phyloP scores from a whole-genome alignment of 2,113 vertebrate species.

The Orycteropus afer region DNA sequence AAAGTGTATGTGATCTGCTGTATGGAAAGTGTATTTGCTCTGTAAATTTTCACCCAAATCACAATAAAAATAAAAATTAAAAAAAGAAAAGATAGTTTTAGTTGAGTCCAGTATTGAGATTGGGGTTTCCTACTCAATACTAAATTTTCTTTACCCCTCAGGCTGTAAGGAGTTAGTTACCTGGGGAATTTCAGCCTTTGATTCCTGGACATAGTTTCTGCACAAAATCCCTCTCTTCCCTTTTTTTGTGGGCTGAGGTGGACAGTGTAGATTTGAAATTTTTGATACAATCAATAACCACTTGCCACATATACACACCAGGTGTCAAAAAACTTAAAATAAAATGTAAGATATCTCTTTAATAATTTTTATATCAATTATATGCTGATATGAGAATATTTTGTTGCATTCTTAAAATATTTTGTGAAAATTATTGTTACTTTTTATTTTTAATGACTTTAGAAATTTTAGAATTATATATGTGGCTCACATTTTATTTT shows the following conservation, averaged over 20 bases:
- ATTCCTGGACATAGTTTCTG: background rate
- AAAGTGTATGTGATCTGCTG: no score
- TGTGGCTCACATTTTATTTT: background rate
- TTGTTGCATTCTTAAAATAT: background rate
- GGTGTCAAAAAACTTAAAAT: background rate
- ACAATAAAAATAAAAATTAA: no score
- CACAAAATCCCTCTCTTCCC: background rate
- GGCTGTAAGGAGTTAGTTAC: background rate
- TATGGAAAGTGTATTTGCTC: no score
- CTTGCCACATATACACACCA: background rate
- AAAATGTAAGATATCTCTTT: background rate
- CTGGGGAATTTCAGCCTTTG: background rate
- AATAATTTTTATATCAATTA: background rate
- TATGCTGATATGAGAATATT: background rate
- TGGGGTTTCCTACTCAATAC: background rate
- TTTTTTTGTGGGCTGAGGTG: background rate
- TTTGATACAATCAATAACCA: background rate
- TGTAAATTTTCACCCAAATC: no score
- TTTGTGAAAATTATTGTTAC: background rate
- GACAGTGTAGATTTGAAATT: background rate
- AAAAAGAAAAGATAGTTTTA: background rate
- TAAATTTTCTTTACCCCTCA: background rate
- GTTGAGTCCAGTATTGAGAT: background rate
- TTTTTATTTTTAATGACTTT: background rate
- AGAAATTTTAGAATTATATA: slow-evolving; percentile 17